Evolutionary conservation across 2,113 vertebrate species (phyloP).

Genomic region (Labeo catla): DNA sequence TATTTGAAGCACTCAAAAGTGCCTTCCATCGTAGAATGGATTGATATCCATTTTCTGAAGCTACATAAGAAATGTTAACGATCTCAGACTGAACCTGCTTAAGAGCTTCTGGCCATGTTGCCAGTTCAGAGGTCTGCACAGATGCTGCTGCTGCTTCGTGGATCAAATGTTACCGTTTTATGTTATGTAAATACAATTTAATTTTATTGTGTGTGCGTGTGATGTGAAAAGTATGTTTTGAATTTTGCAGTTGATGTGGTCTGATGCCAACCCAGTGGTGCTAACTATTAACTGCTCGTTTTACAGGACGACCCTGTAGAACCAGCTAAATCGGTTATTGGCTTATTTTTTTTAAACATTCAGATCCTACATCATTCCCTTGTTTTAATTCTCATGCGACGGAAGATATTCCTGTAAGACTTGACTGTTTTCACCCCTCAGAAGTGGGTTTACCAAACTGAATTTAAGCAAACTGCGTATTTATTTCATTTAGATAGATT

Average conservation of each 20-base stretch:
- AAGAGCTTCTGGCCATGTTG: background rate
- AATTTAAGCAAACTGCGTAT: conserved; percentile 63
- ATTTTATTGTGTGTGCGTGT: conserved; percentile 26
- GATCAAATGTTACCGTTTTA: conserved; percentile 13
- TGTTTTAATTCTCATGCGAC: conserved; percentile 49
- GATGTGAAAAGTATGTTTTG: conserved; percentile 4
- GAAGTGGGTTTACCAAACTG: conserved; percentile 38
- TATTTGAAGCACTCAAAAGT: conserved; percentile 26
- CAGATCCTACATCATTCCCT: background rate
- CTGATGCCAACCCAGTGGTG: background rate
- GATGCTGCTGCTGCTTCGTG: conserved; percentile 28
- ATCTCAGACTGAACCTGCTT: background rate
- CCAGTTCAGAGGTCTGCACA: background rate
- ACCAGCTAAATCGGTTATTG: background rate
- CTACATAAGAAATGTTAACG: background rate
- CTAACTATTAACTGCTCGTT: conserved; percentile 6
- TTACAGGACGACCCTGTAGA: background rate
- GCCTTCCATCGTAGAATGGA: conserved; percentile 43
- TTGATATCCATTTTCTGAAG: conserved; percentile 17
- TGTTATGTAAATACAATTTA: conserved; percentile 31
- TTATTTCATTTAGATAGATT: conserved; percentile 67
- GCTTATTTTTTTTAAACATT: background rate
- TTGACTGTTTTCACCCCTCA: conserved; percentile 60
- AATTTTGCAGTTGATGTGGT: background rate
- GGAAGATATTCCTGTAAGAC: conserved; percentile 76